Conservation (phyloP, 2,888 invertebrate genomes). For the Aethes cnicana region DNA sequence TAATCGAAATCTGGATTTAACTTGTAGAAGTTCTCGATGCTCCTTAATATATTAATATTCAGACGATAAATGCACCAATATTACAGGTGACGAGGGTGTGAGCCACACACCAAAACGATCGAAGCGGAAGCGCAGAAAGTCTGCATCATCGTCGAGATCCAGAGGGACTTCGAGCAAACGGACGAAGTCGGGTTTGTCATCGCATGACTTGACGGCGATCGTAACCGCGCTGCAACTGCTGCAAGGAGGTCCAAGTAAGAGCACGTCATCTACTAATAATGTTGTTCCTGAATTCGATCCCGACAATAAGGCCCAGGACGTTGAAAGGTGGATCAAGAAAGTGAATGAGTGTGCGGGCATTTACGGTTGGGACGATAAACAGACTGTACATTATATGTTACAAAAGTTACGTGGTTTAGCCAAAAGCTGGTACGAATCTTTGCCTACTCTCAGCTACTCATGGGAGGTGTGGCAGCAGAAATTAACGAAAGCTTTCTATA, state of each 20-base stretch:
- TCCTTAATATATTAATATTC: too few relatives aligned
- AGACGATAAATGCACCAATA: background rate
- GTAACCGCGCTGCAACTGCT: background rate
- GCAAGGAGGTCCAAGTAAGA: slow-evolving; percentile 4
- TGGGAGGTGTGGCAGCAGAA: slow-evolving; percentile 38
- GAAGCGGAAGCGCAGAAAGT: background rate
- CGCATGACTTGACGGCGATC: background rate
- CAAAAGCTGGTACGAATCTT: slow-evolving; percentile 33
- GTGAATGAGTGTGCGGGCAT: slow-evolving; percentile 36
- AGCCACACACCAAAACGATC: background rate
- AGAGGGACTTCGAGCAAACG: background rate
- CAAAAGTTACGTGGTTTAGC: slow-evolving; percentile 35
- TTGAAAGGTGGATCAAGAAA: slow-evolving; percentile 32
- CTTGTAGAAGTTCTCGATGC: too few relatives aligned
- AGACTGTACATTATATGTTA: slow-evolving; percentile 8
- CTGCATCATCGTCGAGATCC: background rate
- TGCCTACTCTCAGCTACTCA: slow-evolving; percentile 19
- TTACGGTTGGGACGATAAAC: slow-evolving; percentile 32
- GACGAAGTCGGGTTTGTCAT: background rate
- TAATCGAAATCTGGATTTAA: background rate
- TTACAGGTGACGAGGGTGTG: background rate
- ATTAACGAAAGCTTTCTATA: slow-evolving; percentile 33
- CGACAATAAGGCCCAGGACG: background rate
- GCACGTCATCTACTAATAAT: background rate
- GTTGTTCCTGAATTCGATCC: slow-evolving; percentile 7